Evolutionary conservation across 2,888 invertebrate genomes (phyloP).

Genomic region (Xestia c-nigrum): DNA sequence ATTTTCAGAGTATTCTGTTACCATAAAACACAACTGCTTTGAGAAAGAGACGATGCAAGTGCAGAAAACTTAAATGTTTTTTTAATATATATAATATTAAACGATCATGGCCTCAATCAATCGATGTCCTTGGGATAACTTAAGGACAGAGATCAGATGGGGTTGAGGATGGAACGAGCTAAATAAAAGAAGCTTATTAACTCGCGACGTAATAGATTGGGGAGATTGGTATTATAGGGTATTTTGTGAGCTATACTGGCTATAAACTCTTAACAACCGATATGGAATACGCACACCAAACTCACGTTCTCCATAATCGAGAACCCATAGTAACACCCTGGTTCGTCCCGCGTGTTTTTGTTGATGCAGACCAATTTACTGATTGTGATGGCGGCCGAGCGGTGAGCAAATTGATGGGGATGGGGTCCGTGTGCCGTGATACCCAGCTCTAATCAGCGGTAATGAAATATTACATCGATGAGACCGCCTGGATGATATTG

Average conservation of each 20-base stretch:
- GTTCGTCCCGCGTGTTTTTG: conserved; percentile 72
- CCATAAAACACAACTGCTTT: too few relatives aligned
- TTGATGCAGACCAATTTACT: conserved; percentile 84
- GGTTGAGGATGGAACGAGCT: too few relatives aligned
- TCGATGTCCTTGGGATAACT: too few relatives aligned
- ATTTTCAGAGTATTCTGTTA: too few relatives aligned
- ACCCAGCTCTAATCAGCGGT: conserved; percentile 75
- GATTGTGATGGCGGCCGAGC: conserved; percentile 73
- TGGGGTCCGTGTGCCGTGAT: conserved; percentile 71
- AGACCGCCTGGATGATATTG: conserved; percentile 1
- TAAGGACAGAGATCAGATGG: too few relatives aligned
- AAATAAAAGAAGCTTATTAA: too few relatives aligned
- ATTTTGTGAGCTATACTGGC: neutral
- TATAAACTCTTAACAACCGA: too few relatives aligned
- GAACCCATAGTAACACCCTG: conserved; percentile 58
- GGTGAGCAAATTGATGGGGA: conserved; percentile 73
- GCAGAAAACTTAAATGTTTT: too few relatives aligned
- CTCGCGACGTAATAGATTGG: too few relatives aligned
- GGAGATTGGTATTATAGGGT: neutral
- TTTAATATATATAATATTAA: too few relatives aligned
- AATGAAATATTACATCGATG: conserved; percentile 71
- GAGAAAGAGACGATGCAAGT: too few relatives aligned
- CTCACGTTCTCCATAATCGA: conserved; percentile 45
- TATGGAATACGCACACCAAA: neutral
- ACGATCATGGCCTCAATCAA: too few relatives aligned